Conservation (phyloP, 2,113 vertebrate species). For the Vombatus ursinus region DNA sequence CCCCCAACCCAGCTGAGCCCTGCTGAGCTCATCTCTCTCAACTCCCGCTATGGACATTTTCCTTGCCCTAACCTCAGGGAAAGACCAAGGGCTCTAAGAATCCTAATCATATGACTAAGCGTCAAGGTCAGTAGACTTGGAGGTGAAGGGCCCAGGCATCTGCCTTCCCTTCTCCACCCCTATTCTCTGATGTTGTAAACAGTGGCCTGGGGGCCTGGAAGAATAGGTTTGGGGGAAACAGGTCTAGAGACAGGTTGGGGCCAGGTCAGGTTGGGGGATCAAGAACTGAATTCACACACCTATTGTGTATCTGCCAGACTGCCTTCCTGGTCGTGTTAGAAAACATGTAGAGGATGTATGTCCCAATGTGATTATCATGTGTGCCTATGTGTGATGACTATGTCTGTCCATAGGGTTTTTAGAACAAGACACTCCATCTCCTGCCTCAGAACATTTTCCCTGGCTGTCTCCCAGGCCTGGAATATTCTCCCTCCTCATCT, state of each 20-base stretch:
- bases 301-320: not conserved
- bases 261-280: not conserved
- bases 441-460: not conserved
- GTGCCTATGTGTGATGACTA: not conserved
- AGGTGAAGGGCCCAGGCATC: slow-evolving; percentile 3
- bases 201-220: not conserved
- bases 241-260: slow-evolving; percentile 13
- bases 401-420: not conserved
- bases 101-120: slow-evolving; percentile 20
- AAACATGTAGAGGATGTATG: not conserved
- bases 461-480: not conserved
- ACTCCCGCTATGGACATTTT: slow-evolving; percentile 70
- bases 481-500: not conserved
- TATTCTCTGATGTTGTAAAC: not conserved
- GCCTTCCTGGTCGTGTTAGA: not conserved
- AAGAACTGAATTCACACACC: not conserved
- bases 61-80: slow-evolving; percentile 72
- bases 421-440: not conserved
- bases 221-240: not conserved
- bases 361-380: not conserved
- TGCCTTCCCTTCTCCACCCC: not conserved
- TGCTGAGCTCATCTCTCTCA: slow-evolving; percentile 73
- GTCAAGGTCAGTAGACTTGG: not conserved
- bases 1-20: slow-evolving; percentile 67
- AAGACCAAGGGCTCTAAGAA: slow-evolving; percentile 49